Conservation (phyloP, 23 tunicate genomes). For the Styela plicata region DNA sequence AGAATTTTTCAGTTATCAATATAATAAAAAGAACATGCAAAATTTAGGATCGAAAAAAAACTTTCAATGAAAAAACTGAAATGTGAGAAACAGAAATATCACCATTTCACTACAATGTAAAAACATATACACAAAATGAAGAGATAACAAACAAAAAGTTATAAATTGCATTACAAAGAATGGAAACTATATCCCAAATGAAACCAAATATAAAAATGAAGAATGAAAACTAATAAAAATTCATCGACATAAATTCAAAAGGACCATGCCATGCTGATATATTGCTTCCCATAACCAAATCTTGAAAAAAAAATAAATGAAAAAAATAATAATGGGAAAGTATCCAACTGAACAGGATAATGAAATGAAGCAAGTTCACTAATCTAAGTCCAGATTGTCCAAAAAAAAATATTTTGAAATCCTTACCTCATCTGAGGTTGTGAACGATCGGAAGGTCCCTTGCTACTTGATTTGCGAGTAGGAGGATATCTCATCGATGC, state of each 20-base stretch:
- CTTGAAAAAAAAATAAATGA: not conserved
- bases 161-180: not conserved
- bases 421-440: conserved; percentile 47
- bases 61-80: too few relatives aligned
- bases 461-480: conserved; percentile 69
- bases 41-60: too few relatives aligned
- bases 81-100: too few relatives aligned
- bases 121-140: not conserved
- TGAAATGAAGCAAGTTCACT: not conserved
- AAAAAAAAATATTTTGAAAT: not conserved
- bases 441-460: conserved; percentile 52
- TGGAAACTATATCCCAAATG: not conserved
- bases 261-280: not conserved
- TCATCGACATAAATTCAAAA: too few relatives aligned
- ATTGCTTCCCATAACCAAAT: too few relatives aligned
- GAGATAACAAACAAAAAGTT: not conserved
- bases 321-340: not conserved
- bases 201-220: not conserved
- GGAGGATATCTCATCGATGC: conserved; percentile 61
- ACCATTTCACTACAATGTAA: not conserved
- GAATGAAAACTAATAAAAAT: too few relatives aligned
- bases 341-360: not conserved
- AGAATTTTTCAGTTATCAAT: too few relatives aligned
- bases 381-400: not conserved
- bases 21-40: too few relatives aligned